Evolutionary conservation across 2,113 vertebrate genomes (phyloP).

Genomic region (Xiphias gladius): DNA sequence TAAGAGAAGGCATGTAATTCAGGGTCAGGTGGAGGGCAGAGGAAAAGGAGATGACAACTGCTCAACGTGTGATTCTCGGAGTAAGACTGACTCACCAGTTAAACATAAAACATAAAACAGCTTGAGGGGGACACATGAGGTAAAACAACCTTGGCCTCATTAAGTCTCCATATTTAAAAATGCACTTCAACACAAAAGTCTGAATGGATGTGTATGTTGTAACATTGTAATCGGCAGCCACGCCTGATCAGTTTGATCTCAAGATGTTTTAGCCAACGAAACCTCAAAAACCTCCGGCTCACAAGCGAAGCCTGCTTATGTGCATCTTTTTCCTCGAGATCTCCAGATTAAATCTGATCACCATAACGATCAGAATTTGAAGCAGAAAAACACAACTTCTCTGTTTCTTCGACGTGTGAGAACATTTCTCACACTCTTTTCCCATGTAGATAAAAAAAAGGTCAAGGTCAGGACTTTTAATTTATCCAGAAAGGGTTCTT

Average conservation of each 20-base stretch:
- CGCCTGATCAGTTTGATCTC: slow-evolving; percentile 30
- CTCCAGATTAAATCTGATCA: slow-evolving; percentile 24
- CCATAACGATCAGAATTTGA: slow-evolving; percentile 27
- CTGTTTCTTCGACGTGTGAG: background rate
- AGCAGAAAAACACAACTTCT: background rate
- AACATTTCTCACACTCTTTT: background rate
- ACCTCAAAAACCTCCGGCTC: background rate
- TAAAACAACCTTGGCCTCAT: slow-evolving; percentile 25
- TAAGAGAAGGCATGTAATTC: background rate
- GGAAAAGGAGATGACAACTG: background rate
- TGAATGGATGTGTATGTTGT: slow-evolving; percentile 15
- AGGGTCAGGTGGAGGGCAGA: too few relatives aligned
- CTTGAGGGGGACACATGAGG: slow-evolving; percentile 7
- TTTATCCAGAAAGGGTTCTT: background rate
- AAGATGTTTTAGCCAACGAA: slow-evolving; percentile 24
- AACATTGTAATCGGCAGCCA: slow-evolving; percentile 1
- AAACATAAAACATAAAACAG: slow-evolving; percentile 10
- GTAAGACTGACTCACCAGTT: background rate
- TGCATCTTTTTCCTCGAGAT: slow-evolving; percentile 27
- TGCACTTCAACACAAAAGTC: slow-evolving; percentile 22
- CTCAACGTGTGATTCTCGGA: background rate
- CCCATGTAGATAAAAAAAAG: background rate
- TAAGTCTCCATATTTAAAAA: slow-evolving; percentile 5
- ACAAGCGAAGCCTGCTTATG: background rate
- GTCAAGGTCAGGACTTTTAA: background rate